Conservation (phyloP, 2,888 invertebrate species). For the Villa cingulata region DNA sequence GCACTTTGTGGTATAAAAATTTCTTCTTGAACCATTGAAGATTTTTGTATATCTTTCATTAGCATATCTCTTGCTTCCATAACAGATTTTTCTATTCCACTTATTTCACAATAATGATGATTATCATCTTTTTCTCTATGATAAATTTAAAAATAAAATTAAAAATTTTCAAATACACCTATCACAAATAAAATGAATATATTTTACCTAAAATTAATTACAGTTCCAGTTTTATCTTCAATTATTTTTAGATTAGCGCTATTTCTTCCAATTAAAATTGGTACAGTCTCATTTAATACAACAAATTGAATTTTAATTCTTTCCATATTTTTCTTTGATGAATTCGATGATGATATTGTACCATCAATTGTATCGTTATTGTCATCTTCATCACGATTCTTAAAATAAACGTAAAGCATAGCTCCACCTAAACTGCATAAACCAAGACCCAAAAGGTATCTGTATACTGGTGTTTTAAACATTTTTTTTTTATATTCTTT, state of each 20-base stretch:
- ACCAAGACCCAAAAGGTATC: constrained; percentile 44
- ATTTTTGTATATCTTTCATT: constrained; percentile 51
- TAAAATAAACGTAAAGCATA: constrained; percentile 52
- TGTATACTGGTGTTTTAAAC: constrained; percentile 5
- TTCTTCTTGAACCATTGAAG: constrained; percentile 50
- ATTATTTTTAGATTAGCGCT: constrained; percentile 65
- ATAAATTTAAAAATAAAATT: constrained; percentile 5
- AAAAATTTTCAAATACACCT: not conserved
- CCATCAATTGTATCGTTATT: constrained; percentile 17
- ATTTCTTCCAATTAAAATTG: constrained; percentile 56
- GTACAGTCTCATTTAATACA: constrained; percentile 49
- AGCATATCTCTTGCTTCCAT: constrained; percentile 59
- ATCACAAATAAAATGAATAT: not conserved
- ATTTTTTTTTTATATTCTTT: not conserved
- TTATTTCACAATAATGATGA: constrained; percentile 52
- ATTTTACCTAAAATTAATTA: constrained; percentile 37
- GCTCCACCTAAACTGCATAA: constrained; percentile 55
- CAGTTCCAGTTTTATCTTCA: constrained; percentile 56
- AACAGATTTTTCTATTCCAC: constrained; percentile 52
- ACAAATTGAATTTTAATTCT: constrained; percentile 42
- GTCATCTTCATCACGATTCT: constrained; percentile 45
- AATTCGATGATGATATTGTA: constrained; percentile 4
- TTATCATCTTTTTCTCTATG: constrained; percentile 43
- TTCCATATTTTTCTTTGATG: constrained; percentile 25
- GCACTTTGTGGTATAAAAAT: constrained; percentile 52